Conservation (phyloP, 2,888 invertebrate genomes). For the Plebejus anna region DNA sequence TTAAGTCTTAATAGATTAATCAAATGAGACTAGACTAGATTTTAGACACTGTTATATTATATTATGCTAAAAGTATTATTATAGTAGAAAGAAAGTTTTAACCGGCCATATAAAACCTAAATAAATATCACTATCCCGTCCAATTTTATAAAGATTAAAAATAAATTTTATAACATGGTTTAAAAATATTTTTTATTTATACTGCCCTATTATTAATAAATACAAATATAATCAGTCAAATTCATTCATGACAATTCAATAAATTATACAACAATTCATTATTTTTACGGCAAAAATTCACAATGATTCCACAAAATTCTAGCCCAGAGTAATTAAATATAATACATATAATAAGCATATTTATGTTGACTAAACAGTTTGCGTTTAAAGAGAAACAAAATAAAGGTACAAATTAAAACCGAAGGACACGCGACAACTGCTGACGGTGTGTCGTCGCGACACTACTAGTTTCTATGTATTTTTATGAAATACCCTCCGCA, state of each 20-base stretch:
- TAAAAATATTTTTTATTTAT: conserved; percentile 8
- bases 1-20: not conserved
- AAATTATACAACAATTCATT: not conserved
- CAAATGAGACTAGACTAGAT: not conserved
- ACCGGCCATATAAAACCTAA: not conserved
- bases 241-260: not conserved
- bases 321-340: not conserved
- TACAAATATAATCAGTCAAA: conserved; percentile 19
- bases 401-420: not conserved
- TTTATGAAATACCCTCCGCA: too few relatives aligned
- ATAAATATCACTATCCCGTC: not conserved
- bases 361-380: not conserved
- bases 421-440: too few relatives aligned
- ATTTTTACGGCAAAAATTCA: not conserved
- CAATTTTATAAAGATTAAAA: not conserved
- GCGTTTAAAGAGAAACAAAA: not conserved
- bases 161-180: conserved; percentile 16
- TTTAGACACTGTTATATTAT: not conserved
- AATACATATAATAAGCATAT: not conserved
- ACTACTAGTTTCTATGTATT: too few relatives aligned
- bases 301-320: not conserved
- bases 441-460: too few relatives aligned
- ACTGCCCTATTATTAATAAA: not conserved
- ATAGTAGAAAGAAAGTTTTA: not conserved
- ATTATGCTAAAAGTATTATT: not conserved